A percentile compares a stretch with the other conserved stretches of the same genome.
Evolutionary conservation across 2,888 invertebrate species (phyloP).

Genomic region (Dorcus parallelipipedus): DNA sequence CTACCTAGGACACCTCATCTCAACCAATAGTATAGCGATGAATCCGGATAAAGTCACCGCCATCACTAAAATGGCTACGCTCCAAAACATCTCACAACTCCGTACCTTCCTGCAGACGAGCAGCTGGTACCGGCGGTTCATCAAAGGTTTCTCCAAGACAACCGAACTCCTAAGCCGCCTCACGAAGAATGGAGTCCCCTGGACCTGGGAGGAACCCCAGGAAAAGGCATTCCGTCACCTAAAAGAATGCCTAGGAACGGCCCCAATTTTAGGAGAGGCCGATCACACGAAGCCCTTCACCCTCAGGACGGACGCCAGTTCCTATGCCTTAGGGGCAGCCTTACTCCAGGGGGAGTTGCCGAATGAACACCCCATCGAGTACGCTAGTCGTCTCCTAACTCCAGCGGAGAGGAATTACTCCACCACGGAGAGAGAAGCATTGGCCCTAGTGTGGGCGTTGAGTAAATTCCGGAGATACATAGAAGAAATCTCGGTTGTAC

Average conservation of each 20-base stretch:
- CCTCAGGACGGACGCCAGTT: slow-evolving; percentile 31
- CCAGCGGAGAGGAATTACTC: slow-evolving; percentile 17
- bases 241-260: too few species aligned
- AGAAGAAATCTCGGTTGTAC: slow-evolving; percentile 36
- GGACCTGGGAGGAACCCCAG: neutral
- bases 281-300: too few species aligned
- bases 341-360: slow-evolving; percentile 25
- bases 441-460: slow-evolving; percentile 13
- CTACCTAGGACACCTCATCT: slow-evolving; percentile 19
- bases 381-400: slow-evolving; percentile 26
- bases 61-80: neutral
- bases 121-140: neutral
- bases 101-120: neutral
- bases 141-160: too few species aligned
- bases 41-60: slow-evolving; percentile 3
- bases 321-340: slow-evolving; percentile 25
- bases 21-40: neutral
- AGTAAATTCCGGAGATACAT: slow-evolving; percentile 42
- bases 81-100: neutral
- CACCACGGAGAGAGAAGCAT: slow-evolving; percentile 23
- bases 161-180: neutral
- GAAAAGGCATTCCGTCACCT: too few species aligned
- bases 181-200: neutral
- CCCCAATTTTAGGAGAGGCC: too few species aligned
- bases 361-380: slow-evolving; percentile 28